A percentile compares a stretch with the other conserved stretches of the same genome.
Evolutionary conservation across 2,888 invertebrate genomes (phyloP).

Genomic region (Acleris laterana): DNA sequence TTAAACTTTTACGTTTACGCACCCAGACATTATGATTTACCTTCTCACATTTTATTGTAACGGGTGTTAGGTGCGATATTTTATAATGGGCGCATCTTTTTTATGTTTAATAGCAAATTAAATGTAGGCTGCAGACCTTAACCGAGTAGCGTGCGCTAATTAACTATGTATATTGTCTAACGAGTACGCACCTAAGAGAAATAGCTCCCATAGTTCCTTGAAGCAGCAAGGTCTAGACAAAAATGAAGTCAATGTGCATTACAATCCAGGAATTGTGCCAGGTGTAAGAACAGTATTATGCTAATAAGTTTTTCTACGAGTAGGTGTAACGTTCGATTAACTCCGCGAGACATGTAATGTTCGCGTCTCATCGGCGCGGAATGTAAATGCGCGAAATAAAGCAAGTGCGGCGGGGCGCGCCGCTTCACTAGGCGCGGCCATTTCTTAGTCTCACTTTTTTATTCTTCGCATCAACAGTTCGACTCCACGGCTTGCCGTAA

Average conservation of each 20-base stretch:
- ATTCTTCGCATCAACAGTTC: slow-evolving; percentile 38
- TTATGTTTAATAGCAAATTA: background rate
- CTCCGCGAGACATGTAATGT: slow-evolving; percentile 36
- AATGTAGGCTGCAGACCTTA: slow-evolving; percentile 25
- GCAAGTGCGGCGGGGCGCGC: slow-evolving; percentile 57
- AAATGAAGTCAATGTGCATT: slow-evolving; percentile 29
- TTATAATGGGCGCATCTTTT: background rate
- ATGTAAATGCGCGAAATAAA: slow-evolving; percentile 20
- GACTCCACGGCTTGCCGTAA: slow-evolving; percentile 63
- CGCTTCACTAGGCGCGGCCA: slow-evolving; percentile 67
- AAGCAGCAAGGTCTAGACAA: slow-evolving; percentile 16
- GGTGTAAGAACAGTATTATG: slow-evolving; percentile 31
- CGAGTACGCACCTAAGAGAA: background rate
- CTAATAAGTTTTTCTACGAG: slow-evolving; percentile 26
- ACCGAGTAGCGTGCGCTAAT: slow-evolving; percentile 27
- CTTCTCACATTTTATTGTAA: too few species aligned
- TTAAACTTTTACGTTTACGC: too few species aligned
- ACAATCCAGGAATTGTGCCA: slow-evolving; percentile 29
- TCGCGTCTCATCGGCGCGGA: slow-evolving; percentile 5
- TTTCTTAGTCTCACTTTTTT: slow-evolving; percentile 58
- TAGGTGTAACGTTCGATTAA: slow-evolving; percentile 36
- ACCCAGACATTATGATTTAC: too few species aligned
- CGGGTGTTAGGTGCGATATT: too few species aligned
- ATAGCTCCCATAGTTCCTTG: slow-evolving; percentile 3
- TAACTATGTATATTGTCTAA: background rate